Conservation (phyloP, 2,113 vertebrate species). For the zebrafish (Danio rerio) region DNA sequence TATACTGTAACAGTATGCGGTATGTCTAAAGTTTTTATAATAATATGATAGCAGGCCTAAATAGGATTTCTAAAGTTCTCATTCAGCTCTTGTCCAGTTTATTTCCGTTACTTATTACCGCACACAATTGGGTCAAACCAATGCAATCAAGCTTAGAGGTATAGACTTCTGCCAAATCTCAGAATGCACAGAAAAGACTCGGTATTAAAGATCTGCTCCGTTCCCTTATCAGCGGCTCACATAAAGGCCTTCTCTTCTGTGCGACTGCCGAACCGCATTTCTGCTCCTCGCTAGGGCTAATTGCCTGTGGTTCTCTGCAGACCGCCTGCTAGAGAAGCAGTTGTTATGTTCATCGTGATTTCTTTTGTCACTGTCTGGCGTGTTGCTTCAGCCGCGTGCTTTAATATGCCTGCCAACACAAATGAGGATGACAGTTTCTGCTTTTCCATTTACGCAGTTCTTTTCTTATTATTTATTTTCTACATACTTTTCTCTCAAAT, state of each 20-base stretch:
- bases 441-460: constrained; percentile 48
- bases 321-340: constrained; percentile 44
- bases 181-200: constrained; percentile 7
- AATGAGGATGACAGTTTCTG: constrained; percentile 58
- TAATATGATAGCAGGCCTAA: not conserved
- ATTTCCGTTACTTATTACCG: not conserved
- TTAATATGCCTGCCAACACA: constrained; percentile 60
- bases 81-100: constrained; percentile 15
- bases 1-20: not conserved
- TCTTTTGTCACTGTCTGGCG: constrained; percentile 61
- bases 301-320: constrained; percentile 64
- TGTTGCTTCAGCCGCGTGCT: constrained; percentile 57
- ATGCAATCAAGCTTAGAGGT: constrained; percentile 30
- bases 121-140: constrained; percentile 30
- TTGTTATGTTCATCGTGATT: constrained; percentile 59
- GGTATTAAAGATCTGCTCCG: constrained; percentile 51
- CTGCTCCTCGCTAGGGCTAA: constrained; percentile 64
- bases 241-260: constrained; percentile 68
- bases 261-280: constrained; percentile 53
- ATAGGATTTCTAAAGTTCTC: not conserved
- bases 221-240: constrained; percentile 68
- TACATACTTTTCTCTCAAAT: constrained; percentile 3
- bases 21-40: not conserved
- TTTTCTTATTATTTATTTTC: constrained; percentile 28
- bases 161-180: constrained; percentile 12